Evolutionary conservation across 1,140 invertebrate genomes (phyloP).

Genomic region (Melitaea cinxia): DNA sequence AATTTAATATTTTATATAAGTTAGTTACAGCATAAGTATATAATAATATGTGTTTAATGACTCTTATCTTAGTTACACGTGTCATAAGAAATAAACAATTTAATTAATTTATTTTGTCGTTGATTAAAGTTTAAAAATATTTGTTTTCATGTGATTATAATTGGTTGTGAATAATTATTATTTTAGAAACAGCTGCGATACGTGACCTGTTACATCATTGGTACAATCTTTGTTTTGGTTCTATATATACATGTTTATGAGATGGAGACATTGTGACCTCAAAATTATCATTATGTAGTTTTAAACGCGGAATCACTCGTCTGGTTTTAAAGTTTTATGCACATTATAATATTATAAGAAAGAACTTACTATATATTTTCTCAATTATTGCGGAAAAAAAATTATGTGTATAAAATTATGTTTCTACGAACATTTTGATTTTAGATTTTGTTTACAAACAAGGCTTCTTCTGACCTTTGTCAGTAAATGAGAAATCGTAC

Average conservation of each 20-base stretch:
- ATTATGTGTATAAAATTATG: no score
- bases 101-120: constrained; percentile 46
- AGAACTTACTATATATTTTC: not conserved
- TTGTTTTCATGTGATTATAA: constrained; percentile 42
- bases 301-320: constrained; percentile 1
- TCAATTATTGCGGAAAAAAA: no score
- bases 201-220: constrained; percentile 42
- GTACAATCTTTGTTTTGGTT: constrained; percentile 35
- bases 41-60: no score
- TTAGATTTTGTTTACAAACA: no score
- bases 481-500: not conserved
- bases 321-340: not conserved
- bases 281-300: constrained; percentile 5
- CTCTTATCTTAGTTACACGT: constrained; percentile 34
- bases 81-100: constrained; percentile 36
- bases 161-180: constrained; percentile 13
- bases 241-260: constrained; percentile 14
- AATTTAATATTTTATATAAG: no score
- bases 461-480: no score
- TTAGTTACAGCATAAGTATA: no score
- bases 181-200: constrained; percentile 35
- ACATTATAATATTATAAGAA: not conserved
- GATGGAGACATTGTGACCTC: constrained; percentile 7
- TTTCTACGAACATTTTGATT: no score
- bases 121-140: constrained; percentile 44